Conservation (phyloP, 2,113 vertebrate genomes). For the Podarcis cretensis region DNA sequence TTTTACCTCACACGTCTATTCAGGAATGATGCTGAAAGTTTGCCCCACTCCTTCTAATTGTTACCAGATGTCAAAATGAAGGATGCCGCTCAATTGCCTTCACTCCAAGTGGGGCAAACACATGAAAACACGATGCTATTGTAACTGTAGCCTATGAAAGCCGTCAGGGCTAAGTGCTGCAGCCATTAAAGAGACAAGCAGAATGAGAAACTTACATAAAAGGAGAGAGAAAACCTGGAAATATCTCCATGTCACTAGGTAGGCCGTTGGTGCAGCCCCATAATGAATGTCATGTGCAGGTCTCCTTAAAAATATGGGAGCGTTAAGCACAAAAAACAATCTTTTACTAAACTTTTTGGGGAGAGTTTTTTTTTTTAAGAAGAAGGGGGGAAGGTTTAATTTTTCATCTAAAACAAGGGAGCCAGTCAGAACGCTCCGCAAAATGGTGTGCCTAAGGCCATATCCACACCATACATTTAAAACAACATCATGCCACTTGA, state of each 20-base stretch:
- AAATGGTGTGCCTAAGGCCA: neutral
- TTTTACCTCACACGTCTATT: neutral
- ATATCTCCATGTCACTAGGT: too few relatives aligned
- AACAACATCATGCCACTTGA: neutral
- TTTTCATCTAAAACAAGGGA: neutral
- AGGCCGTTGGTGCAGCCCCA: neutral
- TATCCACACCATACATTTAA: too few relatives aligned
- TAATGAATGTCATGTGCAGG: neutral
- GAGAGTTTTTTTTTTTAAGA: neutral
- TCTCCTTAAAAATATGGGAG: neutral
- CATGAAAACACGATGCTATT: neutral
- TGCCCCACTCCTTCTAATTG: conserved; percentile 17
- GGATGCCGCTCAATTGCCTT: conserved; percentile 35
- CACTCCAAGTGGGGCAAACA: neutral
- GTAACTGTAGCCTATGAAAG: neutral
- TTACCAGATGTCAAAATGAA: conserved; percentile 47
- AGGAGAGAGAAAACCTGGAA: neutral
- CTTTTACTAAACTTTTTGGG: neutral
- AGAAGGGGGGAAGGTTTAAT: neutral
- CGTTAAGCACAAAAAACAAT: neutral
- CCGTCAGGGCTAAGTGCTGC: neutral
- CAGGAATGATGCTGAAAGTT: neutral
- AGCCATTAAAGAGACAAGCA: neutral
- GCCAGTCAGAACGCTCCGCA: neutral
- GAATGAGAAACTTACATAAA: neutral